phyloP scores from a whole-genome alignment of 2,113 vertebrate species.

The Rutilus rutilus region DNA sequence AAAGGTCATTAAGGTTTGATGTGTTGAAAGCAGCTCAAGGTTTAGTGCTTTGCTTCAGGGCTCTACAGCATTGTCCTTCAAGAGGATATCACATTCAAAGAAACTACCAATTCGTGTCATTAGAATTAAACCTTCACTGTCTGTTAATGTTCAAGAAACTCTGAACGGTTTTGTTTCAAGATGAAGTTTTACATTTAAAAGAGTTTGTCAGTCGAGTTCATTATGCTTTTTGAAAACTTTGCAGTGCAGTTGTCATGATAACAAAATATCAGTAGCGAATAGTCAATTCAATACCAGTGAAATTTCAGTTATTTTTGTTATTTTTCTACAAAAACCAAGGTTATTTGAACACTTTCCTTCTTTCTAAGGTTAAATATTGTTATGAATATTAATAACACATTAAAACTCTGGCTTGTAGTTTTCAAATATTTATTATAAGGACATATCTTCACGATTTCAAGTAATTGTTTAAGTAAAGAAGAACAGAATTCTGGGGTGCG shows the following conservation, averaged over 20 bases:
- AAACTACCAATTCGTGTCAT: constrained; percentile 7
- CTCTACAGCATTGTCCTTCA: constrained; percentile 7
- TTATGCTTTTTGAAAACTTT: not conserved
- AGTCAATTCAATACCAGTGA: not conserved
- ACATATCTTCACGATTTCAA: not conserved
- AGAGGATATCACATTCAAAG: constrained; percentile 3
- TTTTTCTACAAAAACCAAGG: not conserved
- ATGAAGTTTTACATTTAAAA: not conserved
- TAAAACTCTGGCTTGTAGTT: not conserved
- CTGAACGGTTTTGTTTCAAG: not conserved
- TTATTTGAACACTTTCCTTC: not conserved
- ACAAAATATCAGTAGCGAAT: not conserved
- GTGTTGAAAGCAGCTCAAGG: constrained; percentile 23
- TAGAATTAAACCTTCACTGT: constrained; percentile 4
- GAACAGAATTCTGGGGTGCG: no score
- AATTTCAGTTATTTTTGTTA: not conserved
- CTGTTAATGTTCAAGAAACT: not conserved
- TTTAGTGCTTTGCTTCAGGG: constrained; percentile 26
- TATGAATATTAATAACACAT: not conserved
- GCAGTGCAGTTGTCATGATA: not conserved
- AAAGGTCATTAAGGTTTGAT: constrained; percentile 27
- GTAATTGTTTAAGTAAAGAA: not conserved
- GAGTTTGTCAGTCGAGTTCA: not conserved
- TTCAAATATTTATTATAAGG: not conserved
- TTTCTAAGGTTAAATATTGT: not conserved